These are phyloP conservation scores for Apodemia duryi DNA, from an alignment of 2,888 invertebrate genomes.

Conservation along the genomic window DNA sequence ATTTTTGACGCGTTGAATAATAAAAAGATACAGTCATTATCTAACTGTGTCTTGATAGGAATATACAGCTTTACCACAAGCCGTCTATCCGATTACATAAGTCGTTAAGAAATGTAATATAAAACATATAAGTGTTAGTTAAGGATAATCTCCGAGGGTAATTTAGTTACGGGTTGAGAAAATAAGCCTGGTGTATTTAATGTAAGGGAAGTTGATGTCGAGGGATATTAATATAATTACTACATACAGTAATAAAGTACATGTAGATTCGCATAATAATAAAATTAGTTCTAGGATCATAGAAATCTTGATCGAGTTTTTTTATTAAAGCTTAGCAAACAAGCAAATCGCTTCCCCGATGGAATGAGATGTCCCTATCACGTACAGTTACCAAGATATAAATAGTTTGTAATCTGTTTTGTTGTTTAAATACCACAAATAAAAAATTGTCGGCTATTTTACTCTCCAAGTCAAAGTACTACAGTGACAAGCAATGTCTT, in stretches of 20 bases:
- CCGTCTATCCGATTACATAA: neutral
- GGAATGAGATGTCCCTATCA: too few species aligned
- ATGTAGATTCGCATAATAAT: neutral
- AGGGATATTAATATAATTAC: constrained; percentile 5
- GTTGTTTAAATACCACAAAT: too few species aligned
- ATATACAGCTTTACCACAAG: neutral
- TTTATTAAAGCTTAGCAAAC: too few species aligned
- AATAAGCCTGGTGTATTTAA: constrained; percentile 5
- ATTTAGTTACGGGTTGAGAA: constrained; percentile 4
- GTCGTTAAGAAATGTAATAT: constrained; percentile 5
- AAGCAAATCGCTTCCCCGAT: too few species aligned
- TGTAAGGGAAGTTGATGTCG: neutral
- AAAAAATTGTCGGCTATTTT: too few species aligned
- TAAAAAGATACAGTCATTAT: neutral
- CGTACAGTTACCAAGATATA: too few species aligned
- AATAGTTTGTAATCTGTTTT: too few species aligned
- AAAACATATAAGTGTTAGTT: constrained; percentile 12
- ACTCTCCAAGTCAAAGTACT: too few species aligned
- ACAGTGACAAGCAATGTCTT: too few species aligned
- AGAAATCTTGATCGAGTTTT: neutral
- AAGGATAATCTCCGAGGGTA: constrained; percentile 6
- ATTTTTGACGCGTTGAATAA: neutral
- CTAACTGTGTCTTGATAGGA: neutral
- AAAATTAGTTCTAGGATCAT: neutral
- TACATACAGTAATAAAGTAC: neutral